Conservation (phyloP, 2,797 vertebrate genomes). For the Rhynchotus rufescens region DNA sequence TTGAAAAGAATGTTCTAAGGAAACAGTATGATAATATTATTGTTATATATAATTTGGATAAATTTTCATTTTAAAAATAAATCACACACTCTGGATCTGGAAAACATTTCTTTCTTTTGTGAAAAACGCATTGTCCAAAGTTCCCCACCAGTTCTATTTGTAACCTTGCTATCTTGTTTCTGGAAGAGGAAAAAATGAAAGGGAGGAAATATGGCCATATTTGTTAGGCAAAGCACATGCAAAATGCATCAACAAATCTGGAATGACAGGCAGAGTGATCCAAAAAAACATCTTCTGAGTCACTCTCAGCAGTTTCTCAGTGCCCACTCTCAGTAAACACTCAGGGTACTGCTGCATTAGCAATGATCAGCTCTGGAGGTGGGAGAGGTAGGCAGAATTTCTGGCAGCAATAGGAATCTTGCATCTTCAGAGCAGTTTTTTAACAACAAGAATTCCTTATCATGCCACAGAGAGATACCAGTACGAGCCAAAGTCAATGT, state of each 20-base stretch:
- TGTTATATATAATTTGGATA: neutral
- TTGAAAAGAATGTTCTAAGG: neutral
- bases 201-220: neutral
- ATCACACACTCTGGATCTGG: neutral
- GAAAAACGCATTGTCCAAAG: neutral
- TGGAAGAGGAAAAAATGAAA: conserved; percentile 27
- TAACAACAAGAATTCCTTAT: neutral
- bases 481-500: neutral
- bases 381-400: neutral
- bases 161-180: neutral
- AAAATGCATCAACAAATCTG: neutral
- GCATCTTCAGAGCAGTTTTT: neutral
- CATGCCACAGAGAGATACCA: neutral
- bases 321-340: neutral
- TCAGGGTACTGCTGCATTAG: fast-evolving
- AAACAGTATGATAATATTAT: neutral
- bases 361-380: neutral
- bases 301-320: neutral
- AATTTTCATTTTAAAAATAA: neutral
- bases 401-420: neutral
- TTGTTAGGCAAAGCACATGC: conserved; percentile 18
- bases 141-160: conserved; percentile 32
- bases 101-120: neutral
- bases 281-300: neutral
- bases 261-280: neutral